Evolutionary conservation across 2,888 invertebrate species (phyloP).

Genomic region (Ochropleura plecta): DNA sequence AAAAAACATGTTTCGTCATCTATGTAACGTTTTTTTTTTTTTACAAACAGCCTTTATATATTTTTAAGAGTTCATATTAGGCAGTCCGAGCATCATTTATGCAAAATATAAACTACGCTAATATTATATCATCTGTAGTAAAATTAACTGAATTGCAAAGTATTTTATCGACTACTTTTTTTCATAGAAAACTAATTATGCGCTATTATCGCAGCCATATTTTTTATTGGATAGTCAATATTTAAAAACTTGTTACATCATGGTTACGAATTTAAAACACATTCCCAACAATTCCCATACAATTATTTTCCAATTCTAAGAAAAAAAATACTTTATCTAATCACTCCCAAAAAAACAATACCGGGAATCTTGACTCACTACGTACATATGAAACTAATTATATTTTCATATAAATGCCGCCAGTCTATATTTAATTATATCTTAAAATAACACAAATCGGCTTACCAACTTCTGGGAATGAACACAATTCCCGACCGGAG

Average conservation of each 20-base stretch:
- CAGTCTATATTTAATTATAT: conserved; percentile 89
- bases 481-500: conserved; percentile 74
- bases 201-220: rapidly evolving
- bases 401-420: conserved; percentile 84
- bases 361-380: conserved; percentile 79
- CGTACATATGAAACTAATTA: conserved; percentile 86
- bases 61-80: too few relatives aligned
- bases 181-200: neutral
- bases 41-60: too few relatives aligned
- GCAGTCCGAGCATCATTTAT: too few relatives aligned
- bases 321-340: conserved; percentile 59
- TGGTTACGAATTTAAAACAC: neutral
- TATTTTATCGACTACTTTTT: neutral
- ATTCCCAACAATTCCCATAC: conserved; percentile 18
- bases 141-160: neutral
- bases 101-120: too few relatives aligned
- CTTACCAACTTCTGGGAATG: conserved; percentile 85
- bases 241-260: neutral
- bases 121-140: too few relatives aligned
- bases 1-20: too few relatives aligned
- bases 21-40: too few relatives aligned
- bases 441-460: conserved; percentile 87
- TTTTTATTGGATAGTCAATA: neutral
- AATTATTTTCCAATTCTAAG: conserved; percentile 36
- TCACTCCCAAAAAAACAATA: conserved; percentile 73